A percentile compares a stretch with the other conserved stretches of the same genome.
Evolutionary conservation across 2,113 vertebrate genomes (phyloP).

Genomic region (Psammodynastes pulverulentus): DNA sequence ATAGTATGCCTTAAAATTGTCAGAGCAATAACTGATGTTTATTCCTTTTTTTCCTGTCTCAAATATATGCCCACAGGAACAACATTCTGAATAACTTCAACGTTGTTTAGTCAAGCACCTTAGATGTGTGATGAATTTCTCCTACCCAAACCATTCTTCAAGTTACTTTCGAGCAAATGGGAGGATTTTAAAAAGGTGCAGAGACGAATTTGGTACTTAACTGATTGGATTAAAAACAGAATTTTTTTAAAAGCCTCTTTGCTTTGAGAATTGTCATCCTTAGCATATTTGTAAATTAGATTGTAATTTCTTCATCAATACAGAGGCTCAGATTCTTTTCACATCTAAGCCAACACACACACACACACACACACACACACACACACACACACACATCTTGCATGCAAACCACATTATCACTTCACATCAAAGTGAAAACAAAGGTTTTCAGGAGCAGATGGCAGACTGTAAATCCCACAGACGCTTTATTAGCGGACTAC

Average conservation of each 20-base stretch:
- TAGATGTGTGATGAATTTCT: background rate
- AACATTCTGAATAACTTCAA: background rate
- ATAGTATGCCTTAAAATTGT: background rate
- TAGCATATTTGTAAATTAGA: constrained; percentile 23
- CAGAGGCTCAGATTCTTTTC: constrained; percentile 19
- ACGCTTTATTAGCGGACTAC: constrained; percentile 62
- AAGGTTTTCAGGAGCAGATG: constrained; percentile 70
- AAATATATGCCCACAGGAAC: background rate
- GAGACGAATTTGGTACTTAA: background rate
- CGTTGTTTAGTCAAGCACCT: background rate
- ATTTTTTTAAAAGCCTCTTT: background rate
- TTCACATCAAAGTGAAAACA: constrained; percentile 46
- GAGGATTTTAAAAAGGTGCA: background rate
- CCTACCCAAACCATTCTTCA: background rate
- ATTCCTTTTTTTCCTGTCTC: background rate
- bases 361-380: background rate
- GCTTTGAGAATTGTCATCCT: background rate
- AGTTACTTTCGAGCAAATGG: background rate
- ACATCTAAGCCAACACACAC: constrained; percentile 7
- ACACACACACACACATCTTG: constrained; percentile 31
- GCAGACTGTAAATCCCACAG: constrained; percentile 61
- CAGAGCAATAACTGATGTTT: background rate
- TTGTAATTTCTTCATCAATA: constrained; percentile 13
- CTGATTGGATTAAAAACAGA: background rate
- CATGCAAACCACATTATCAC: constrained; percentile 46